A percentile compares a stretch with the other conserved stretches of the same genome.
phyloP scores from a whole-genome alignment of 2,797 vertebrate genomes.

The Rhincodon typus region DNA sequence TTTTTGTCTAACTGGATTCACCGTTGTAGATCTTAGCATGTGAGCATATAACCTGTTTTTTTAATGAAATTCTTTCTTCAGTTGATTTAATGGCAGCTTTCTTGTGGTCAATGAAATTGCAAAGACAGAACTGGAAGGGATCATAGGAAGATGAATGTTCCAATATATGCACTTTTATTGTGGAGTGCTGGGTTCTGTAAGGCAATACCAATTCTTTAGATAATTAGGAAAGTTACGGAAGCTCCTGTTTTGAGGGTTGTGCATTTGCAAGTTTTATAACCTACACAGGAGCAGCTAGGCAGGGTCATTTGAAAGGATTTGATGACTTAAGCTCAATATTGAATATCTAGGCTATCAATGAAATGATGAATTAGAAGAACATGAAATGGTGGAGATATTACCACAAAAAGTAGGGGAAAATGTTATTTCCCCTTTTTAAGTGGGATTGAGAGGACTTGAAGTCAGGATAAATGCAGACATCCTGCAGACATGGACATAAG shows the following conservation, averaged over 20 bases:
- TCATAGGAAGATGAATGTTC: not conserved
- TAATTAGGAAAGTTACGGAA: not conserved
- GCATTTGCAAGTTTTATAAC: not conserved
- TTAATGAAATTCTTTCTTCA: not conserved
- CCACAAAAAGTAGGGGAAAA: not conserved
- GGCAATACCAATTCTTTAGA: not conserved
- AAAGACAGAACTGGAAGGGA: not conserved
- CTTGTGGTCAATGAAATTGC: not conserved
- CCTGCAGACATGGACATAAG: not conserved
- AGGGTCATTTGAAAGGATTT: not conserved
- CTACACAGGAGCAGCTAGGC: not conserved
- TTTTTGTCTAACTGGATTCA: not conserved
- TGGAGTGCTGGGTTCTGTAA: not conserved
- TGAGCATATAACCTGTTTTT: too few species aligned
- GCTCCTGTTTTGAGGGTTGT: not conserved
- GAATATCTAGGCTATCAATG: not conserved
- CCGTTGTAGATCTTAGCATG: not conserved
- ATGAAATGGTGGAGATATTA: not conserved
- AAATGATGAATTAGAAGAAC: not conserved
- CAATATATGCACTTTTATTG: not conserved
- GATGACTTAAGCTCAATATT: not conserved
- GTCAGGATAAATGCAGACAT: not conserved
- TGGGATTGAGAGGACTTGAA: not conserved
- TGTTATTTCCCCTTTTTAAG: not conserved
- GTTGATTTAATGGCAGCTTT: not conserved